These are phyloP conservation scores for Entosphenus tridentatus DNA, from an alignment of 2,113 vertebrate genomes.

Conservation along the genomic window DNA sequence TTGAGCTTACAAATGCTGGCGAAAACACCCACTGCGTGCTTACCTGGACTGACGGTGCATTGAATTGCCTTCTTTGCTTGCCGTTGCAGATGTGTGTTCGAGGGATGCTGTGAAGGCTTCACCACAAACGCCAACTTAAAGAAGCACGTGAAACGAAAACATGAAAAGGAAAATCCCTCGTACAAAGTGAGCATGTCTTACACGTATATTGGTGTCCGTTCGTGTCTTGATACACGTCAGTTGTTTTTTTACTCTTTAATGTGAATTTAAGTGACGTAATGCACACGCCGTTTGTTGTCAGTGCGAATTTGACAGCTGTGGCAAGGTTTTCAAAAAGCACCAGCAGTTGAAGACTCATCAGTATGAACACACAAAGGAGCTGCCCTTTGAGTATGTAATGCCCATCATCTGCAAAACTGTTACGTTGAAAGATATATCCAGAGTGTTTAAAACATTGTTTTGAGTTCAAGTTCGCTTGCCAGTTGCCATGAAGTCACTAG, in stretches of 20 bases:
- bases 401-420: too few species aligned
- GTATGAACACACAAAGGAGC: slow-evolving; percentile 31
- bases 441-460: neutral
- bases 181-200: slow-evolving; percentile 16
- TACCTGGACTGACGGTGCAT: neutral
- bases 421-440: neutral
- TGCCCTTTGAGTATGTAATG: slow-evolving; percentile 41
- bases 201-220: neutral
- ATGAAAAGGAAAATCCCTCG: slow-evolving; percentile 24
- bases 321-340: slow-evolving; percentile 45
- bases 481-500: neutral
- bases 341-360: slow-evolving; percentile 49
- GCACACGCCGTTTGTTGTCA: slow-evolving; percentile 16
- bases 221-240: neutral
- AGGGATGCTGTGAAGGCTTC: slow-evolving; percentile 40
- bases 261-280: neutral
- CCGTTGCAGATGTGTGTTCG: slow-evolving; percentile 32
- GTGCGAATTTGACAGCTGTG: slow-evolving; percentile 46
- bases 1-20: too few species aligned
- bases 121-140: slow-evolving; percentile 38
- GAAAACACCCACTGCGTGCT: too few species aligned
- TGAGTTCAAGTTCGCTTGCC: neutral
- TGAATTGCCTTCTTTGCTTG: slow-evolving; percentile 1
- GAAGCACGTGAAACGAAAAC: slow-evolving; percentile 43
- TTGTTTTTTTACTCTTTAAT: neutral